Conservation (phyloP, 2,888 invertebrate species). For the Ornithoptera alexandrae region DNA sequence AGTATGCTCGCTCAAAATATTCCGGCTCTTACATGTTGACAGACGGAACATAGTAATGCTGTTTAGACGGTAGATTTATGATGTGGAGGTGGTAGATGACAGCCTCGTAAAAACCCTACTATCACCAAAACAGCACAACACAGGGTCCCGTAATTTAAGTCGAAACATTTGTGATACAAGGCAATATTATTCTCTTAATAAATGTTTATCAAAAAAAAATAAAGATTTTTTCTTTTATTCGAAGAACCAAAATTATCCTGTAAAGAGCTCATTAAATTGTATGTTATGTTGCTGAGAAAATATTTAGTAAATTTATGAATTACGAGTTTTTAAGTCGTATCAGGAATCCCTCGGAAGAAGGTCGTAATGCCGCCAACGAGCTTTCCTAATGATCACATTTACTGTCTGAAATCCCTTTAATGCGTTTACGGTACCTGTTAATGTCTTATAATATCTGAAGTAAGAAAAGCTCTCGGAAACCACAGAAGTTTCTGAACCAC, state of each 20-base stretch:
- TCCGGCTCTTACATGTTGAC: too few species aligned
- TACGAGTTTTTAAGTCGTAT: conserved; percentile 17
- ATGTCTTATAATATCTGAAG: not conserved
- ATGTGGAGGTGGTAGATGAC: too few species aligned
- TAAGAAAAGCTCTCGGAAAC: not conserved
- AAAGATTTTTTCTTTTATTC: not conserved
- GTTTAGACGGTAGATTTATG: too few species aligned
- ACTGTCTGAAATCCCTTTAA: conserved; percentile 21
- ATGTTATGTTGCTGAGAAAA: conserved; percentile 15
- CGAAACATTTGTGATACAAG: too few species aligned
- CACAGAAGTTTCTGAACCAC: not conserved
- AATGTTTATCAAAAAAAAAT: too few species aligned
- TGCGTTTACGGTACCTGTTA: conserved; percentile 3
- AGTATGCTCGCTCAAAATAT: too few species aligned
- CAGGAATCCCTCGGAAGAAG: conserved; percentile 13
- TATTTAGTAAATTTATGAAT: conserved; percentile 17
- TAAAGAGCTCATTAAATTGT: conserved; percentile 14
- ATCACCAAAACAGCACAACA: too few species aligned
- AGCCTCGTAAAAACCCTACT: too few species aligned
- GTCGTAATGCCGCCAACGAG: conserved; percentile 18
- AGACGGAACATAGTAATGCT: too few species aligned
- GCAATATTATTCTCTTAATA: too few species aligned
- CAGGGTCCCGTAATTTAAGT: too few species aligned
- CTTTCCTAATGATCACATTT: conserved; percentile 19
- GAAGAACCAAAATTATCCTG: not conserved